A percentile compares a stretch with the other conserved stretches of the same genome.
These are phyloP conservation scores for Sinohyriopsis cumingii DNA, from an alignment of 2,888 invertebrate genomes.

Conservation along the genomic window DNA sequence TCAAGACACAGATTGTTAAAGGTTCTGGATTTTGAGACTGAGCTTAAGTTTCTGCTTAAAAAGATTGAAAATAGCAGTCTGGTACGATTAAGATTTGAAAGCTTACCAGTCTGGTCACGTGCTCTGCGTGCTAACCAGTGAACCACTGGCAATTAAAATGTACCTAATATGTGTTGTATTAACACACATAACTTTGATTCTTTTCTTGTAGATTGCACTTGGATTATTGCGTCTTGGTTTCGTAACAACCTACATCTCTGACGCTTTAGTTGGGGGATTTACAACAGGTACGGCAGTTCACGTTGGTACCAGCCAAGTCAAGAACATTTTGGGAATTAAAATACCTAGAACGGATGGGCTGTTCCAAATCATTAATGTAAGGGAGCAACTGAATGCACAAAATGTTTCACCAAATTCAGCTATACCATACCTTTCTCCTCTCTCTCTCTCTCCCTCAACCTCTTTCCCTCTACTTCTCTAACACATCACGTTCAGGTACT, in stretches of 20 bases:
- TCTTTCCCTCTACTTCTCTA: no score
- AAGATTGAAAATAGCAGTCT: background rate
- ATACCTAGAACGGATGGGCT: conserved; percentile 46
- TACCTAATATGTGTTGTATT: background rate
- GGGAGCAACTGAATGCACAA: background rate
- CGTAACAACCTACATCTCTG: conserved; percentile 63
- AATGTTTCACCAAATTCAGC: no score
- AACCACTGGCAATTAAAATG: no score
- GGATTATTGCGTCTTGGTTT: conserved; percentile 56
- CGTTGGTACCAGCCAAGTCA: conserved; percentile 84
- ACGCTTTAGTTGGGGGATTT: conserved; percentile 84
- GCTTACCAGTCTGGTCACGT: background rate
- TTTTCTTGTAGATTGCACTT: conserved; percentile 45
- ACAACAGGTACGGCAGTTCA: conserved; percentile 90
- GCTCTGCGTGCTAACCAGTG: no score
- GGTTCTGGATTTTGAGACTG: background rate
- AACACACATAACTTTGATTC: no score
- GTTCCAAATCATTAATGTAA: conserved; percentile 49
- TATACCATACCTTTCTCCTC: no score
- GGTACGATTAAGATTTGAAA: no score
- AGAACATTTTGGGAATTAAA: conserved; percentile 69
- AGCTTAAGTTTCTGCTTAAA: background rate
- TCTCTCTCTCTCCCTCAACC: no score
- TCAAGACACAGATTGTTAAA: no score
- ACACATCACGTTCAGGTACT: no score